phyloP scores from a whole-genome alignment of 2,113 vertebrate species.

The Cebidichthys violaceus region DNA sequence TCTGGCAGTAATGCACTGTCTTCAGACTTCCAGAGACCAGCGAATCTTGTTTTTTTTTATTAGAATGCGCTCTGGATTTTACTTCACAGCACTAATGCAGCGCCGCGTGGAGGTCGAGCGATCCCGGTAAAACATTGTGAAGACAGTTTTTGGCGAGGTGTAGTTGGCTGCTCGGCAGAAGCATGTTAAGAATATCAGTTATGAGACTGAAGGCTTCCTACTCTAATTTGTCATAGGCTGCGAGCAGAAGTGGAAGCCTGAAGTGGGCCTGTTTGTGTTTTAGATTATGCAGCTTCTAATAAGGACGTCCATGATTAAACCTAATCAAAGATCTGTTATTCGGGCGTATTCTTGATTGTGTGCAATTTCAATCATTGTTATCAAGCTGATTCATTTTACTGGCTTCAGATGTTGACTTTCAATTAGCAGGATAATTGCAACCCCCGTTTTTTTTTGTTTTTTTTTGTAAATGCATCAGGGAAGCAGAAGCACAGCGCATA shows the following conservation, averaged over 20 bases:
- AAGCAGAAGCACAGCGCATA: background rate
- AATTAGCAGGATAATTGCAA: slow-evolving; percentile 8
- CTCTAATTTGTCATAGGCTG: background rate
- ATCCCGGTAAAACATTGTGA: background rate
- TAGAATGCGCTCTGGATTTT: slow-evolving; percentile 26
- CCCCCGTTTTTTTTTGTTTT: background rate
- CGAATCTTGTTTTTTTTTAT: slow-evolving; percentile 33
- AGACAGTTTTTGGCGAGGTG: slow-evolving; percentile 17
- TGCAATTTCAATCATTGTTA: slow-evolving; percentile 32
- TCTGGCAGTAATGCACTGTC: slow-evolving; percentile 28
- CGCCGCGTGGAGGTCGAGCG: background rate
- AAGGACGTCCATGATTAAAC: slow-evolving; percentile 30
- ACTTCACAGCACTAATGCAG: slow-evolving; percentile 12
- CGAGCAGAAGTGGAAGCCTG: slow-evolving; percentile 5
- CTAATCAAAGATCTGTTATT: slow-evolving; percentile 46
- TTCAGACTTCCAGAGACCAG: slow-evolving; percentile 34
- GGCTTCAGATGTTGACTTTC: slow-evolving; percentile 11
- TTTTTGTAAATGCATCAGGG: background rate
- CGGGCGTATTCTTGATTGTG: slow-evolving; percentile 20
- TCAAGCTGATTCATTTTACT: slow-evolving; percentile 15
- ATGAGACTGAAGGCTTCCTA: slow-evolving; percentile 15
- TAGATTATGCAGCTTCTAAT: slow-evolving; percentile 12
- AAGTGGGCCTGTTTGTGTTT: slow-evolving; percentile 25
- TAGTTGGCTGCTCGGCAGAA: background rate
- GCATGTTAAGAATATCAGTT: slow-evolving; percentile 17